Base-by-base conservation (phyloP, 2,888 invertebrate species). In the Orgyia antiqua region DNA sequence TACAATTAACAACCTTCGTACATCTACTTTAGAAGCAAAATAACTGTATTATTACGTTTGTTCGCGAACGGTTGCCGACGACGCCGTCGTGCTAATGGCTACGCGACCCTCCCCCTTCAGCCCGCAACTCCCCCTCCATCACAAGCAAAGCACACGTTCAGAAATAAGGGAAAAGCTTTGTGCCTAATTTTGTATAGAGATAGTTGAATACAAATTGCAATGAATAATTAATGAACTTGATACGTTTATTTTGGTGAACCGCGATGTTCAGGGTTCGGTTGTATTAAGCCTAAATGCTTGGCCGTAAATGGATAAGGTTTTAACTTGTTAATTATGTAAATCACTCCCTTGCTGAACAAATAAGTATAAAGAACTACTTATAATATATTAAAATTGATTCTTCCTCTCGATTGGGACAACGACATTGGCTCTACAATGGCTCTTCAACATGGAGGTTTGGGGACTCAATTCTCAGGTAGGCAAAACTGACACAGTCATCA, bases 1-100 rank as follows among this genome's bases (percentile, higher is more conserved):
- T n/a, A n/a, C 23, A 6, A 64, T 55, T 58, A 24, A 31, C 10
- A 33, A 54, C 63, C 55, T 42, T 70, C 63, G n/a, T 0, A 0
- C 2, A 3, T 13, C 6, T 8, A 0, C 6, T 30, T 56, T 69
- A 46, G 47, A 42, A 35, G 29, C 35, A 38, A 36, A 39, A 17
- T 12, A 33, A 23, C 8, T 33, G 56, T 36, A 51, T 13, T 27
- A 25, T 3, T 36, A 43, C 32, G 13, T 13, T 48, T 51, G 66
- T 48, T 46, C 65, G 69, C 67, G 70, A 46, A 64, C 71, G 68
- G 68, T 64, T 71, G 73, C 61, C 68, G 69, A 58, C 68, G 68
- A 65, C 73, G 70, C 52, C 57, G 65, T 63, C 73, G 72, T 69
- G 75, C 77, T 84, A 83, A 83, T 82, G 77, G 82, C 71, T 62